Conservation (phyloP, 1,140 invertebrate genomes). For the Campoletis sonorensis region DNA sequence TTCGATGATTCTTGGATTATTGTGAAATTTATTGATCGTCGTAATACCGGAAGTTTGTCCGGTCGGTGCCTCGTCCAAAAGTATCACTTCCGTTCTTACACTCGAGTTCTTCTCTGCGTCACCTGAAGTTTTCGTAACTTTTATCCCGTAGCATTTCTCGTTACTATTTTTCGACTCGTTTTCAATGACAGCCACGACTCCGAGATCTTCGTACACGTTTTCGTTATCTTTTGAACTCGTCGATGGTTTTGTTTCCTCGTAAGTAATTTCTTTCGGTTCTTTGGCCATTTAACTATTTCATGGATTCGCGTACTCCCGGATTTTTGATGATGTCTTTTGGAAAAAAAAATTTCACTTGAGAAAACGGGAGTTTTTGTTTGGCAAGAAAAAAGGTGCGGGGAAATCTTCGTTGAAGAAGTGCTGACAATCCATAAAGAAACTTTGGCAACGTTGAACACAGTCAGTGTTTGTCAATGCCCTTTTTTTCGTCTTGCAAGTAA, state of each 20-base stretch:
- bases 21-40: background rate
- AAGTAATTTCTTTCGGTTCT: background rate
- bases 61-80: slow-evolving; percentile 19
- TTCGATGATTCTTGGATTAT: slow-evolving; percentile 55
- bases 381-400: background rate
- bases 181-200: slow-evolving; percentile 3
- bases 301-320: background rate
- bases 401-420: background rate
- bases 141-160: background rate
- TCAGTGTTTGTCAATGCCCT: slow-evolving; percentile 7
- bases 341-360: background rate
- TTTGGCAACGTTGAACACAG: background rate
- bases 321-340: background rate
- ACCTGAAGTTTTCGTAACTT: background rate
- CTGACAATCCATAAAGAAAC: background rate
- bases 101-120: slow-evolving; percentile 18
- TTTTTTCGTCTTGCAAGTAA: background rate
- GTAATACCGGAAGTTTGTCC: background rate
- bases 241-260: background rate
- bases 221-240: background rate
- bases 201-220: background rate
- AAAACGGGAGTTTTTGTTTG: background rate
- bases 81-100: slow-evolving; percentile 32
- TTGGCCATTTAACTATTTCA: background rate
- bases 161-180: background rate